Conservation (phyloP, 2,113 vertebrate species). For the Tretioscincus oriximinensis region DNA sequence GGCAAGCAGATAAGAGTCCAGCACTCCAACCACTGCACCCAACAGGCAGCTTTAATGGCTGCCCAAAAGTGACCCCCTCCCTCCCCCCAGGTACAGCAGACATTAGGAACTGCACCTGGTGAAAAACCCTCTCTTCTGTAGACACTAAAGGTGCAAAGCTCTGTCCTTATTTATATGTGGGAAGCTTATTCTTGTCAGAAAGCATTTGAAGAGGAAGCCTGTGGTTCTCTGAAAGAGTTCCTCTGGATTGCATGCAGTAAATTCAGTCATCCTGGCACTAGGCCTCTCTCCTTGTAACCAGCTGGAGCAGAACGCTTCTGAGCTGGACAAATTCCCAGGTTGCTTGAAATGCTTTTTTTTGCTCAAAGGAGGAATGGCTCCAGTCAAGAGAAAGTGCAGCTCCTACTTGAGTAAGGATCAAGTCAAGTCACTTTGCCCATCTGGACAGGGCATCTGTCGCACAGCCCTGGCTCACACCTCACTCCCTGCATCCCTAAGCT, state of each 20-base stretch:
- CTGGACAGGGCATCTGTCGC: slow-evolving; percentile 35
- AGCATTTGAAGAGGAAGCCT: not conserved
- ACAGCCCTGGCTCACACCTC: slow-evolving; percentile 26
- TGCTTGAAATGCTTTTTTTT: slow-evolving; percentile 5
- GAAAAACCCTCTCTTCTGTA: no score
- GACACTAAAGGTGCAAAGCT: no score
- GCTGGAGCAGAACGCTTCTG: slow-evolving; percentile 17
- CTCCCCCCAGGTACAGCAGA: no score
- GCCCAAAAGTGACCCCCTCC: no score
- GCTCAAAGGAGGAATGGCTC: slow-evolving; percentile 13
- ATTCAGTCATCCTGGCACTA: slow-evolving; percentile 12
- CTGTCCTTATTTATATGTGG: no score
- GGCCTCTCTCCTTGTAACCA: slow-evolving; percentile 11
- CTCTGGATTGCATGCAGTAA: not conserved
- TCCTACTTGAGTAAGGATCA: slow-evolving; percentile 18
- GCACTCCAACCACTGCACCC: no score
- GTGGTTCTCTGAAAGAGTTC: not conserved
- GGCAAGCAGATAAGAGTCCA: no score
- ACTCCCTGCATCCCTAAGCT: slow-evolving; percentile 17
- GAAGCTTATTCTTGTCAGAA: not conserved
- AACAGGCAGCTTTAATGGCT: no score
- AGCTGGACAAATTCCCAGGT: slow-evolving; percentile 30
- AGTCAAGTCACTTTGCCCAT: slow-evolving; percentile 26
- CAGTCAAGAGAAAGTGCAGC: slow-evolving; percentile 11
- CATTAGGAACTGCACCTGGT: no score